Base-by-base conservation (phyloP, 1,140 invertebrate species). In the Lepeophtheirus salmonis region DNA sequence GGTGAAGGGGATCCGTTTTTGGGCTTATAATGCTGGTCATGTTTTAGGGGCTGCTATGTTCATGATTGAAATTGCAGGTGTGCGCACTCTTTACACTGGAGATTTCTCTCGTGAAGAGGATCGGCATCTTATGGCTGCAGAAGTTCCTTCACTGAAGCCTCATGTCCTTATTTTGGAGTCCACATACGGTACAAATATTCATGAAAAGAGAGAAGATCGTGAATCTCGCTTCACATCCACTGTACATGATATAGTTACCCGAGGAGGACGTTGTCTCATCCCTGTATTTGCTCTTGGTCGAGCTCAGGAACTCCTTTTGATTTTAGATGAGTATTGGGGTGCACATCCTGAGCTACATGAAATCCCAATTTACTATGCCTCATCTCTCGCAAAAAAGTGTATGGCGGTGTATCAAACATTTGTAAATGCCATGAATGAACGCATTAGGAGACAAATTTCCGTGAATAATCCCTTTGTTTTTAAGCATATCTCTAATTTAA, bases 341-440 rank as follows among this genome's bases (percentile, higher is more conserved):
- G 82, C 86, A 52, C 95, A 98, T 77, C 94, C 92, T 0, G 95
- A 99, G 75, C 73, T 99, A 1, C 94, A 98, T 66, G 91, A 98
- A 70, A 90, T 98, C 66, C 96, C 96, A 0, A 97, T 99, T 64
- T 99, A 99, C 74, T 99, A 99, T 75, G 95, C 95, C 0, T 97
- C 92, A 0, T 96, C 92, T 0, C 74, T 99, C 41, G 96, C 96
- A 1, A 98, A 98, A 71, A 99, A 99, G 69, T 99, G 96, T 70
- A 99, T 99, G 94, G 86, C 90, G 61, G 95, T 99, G 0, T 99
- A 99, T 75, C 95, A 99, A 72, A 99, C 95, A 0, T 98, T 97
- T 70, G 84, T 98, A 0, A 96, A 97, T 74, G 92, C 94, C 0
- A 99, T 99, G 96, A 99, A 99, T 70, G 90, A 97, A 65, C 83